phyloP scores from a whole-genome alignment of 2,888 invertebrate species.

The Heteromyza rotundicornis region DNA sequence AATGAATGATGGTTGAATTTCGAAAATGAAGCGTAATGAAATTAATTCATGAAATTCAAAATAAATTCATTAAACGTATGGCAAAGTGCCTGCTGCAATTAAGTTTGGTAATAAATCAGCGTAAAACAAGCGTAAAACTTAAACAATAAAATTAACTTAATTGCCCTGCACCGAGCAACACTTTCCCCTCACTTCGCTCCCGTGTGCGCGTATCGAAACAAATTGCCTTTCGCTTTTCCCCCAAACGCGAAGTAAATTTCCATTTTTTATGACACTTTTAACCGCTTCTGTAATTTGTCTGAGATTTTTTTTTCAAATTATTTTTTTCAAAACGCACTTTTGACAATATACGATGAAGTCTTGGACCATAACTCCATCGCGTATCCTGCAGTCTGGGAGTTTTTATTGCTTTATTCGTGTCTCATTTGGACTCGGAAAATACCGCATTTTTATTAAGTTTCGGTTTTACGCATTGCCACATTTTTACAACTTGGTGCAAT shows the following conservation, averaged over 20 bases:
- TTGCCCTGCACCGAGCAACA: not conserved
- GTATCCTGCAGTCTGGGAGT: too few species aligned
- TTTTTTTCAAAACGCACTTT: not conserved
- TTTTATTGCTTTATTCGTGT: conserved; percentile 16
- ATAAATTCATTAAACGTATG: conserved; percentile 23
- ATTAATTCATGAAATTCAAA: not conserved
- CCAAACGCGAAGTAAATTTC: conserved; percentile 8
- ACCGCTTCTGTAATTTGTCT: conserved; percentile 16
- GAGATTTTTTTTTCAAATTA: too few species aligned
- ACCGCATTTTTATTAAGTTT: not conserved
- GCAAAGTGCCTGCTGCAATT: conserved; percentile 15
- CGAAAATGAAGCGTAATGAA: not conserved
- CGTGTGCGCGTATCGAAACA: not conserved
- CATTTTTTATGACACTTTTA: conserved; percentile 22
- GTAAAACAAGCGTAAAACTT: conserved; percentile 34
- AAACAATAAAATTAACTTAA: conserved; percentile 33
- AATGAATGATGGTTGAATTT: not conserved
- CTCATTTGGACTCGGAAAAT: conserved; percentile 20
- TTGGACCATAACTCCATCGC: too few species aligned
- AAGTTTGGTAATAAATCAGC: conserved; percentile 29
- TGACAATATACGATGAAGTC: too few species aligned
- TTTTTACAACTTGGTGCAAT: not conserved
- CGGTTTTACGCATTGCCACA: not conserved
- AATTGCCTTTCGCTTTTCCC: conserved; percentile 1
- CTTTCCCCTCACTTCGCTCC: not conserved